phyloP scores from a whole-genome alignment of 2,888 invertebrate genomes.

The Lycocerus yunnanus region DNA sequence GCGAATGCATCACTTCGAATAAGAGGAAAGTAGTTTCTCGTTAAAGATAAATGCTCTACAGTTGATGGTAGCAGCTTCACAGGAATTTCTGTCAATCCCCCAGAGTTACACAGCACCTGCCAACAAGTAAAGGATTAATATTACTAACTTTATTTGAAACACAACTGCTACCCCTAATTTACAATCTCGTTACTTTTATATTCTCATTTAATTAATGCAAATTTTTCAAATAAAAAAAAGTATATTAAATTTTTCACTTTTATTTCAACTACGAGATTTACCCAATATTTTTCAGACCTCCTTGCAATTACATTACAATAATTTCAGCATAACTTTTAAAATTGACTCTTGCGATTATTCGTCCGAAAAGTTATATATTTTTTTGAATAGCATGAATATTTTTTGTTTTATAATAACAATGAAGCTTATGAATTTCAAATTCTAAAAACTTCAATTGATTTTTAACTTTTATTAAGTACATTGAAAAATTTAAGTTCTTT shows the following conservation, averaged over 20 bases:
- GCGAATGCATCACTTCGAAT: constrained; percentile 83
- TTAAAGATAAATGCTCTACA: constrained; percentile 83
- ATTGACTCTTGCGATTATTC: not conserved
- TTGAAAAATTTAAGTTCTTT: not conserved
- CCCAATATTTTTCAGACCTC: not conserved
- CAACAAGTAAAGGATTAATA: constrained; percentile 45
- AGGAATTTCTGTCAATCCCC: constrained; percentile 79
- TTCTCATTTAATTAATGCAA: not conserved
- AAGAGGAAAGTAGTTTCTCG: constrained; percentile 81
- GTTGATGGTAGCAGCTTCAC: constrained; percentile 73
- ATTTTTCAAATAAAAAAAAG: not conserved
- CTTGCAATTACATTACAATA: not conserved
- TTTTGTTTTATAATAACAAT: not conserved
- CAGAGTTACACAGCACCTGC: constrained; percentile 88
- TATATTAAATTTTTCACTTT: not conserved
- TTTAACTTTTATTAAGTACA: not conserved
- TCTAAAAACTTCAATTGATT: not conserved
- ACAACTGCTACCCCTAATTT: not conserved
- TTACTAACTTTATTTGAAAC: constrained; percentile 6
- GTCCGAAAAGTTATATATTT: not conserved
- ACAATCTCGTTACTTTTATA: not conserved
- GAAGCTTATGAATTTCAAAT: not conserved
- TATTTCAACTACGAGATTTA: not conserved
- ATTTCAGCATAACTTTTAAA: not conserved
- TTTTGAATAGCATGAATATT: not conserved